These are phyloP conservation scores for Sylvia atricapilla DNA, from an alignment of 2,113 vertebrate genomes.

Conservation along the genomic window DNA sequence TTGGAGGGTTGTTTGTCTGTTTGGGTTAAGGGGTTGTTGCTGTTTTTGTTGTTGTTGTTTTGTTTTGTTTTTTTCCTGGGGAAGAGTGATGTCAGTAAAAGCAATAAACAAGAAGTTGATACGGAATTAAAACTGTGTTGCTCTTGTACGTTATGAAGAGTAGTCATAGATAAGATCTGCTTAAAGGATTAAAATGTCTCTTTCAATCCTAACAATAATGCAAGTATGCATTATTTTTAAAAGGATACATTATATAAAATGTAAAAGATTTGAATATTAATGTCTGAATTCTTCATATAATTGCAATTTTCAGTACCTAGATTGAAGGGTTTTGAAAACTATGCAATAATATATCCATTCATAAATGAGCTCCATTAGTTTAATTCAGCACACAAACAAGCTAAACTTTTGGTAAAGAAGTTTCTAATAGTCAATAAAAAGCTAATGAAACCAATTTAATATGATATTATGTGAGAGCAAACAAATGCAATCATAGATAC, in stretches of 20 bases:
- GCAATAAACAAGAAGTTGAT: background rate
- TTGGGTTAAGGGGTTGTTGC: background rate
- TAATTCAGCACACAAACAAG: fast-evolving
- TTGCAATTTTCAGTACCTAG: background rate
- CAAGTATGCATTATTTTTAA: background rate
- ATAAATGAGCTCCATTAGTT: background rate
- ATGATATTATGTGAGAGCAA: background rate
- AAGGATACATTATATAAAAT: background rate
- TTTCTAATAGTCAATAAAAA: background rate
- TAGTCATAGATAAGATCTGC: background rate
- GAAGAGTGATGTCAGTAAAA: background rate
- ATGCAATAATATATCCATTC: background rate
- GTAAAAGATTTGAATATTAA: background rate
- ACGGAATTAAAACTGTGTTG: background rate
- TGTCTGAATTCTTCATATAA: background rate
- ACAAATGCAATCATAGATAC: background rate
- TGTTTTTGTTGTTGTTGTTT: no score
- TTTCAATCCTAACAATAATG: background rate
- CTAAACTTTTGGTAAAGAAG: background rate
- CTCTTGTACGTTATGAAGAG: background rate
- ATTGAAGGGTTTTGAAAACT: background rate
- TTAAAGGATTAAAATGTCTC: background rate
- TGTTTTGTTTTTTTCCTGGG: background rate
- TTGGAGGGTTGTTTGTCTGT: background rate
- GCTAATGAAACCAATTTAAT: background rate